Evolutionary conservation across 2,113 vertebrate genomes (phyloP).

Genomic region (cattle (Bos taurus)): DNA sequence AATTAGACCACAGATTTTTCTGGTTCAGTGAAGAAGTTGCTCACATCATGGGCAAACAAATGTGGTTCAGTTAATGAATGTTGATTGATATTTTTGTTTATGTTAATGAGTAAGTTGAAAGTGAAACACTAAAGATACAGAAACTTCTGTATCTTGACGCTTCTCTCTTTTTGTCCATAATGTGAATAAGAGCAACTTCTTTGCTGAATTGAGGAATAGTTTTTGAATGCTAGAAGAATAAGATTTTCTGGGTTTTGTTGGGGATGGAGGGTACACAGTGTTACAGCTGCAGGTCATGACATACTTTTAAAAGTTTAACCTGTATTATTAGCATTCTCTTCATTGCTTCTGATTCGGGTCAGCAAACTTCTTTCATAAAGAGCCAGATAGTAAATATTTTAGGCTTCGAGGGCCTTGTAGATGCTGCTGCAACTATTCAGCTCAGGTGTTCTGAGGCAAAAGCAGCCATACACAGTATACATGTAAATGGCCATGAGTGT

Average conservation of each 20-base stretch:
- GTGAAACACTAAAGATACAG: not conserved
- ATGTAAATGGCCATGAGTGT: not conserved
- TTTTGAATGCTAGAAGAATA: not conserved
- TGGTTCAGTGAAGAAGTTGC: not conserved
- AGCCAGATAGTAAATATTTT: not conserved
- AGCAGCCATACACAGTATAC: not conserved
- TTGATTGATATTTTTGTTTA: not conserved
- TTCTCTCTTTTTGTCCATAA: not conserved
- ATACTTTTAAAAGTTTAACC: not conserved
- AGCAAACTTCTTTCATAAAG: not conserved
- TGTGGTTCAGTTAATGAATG: not conserved
- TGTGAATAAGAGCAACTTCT: not conserved
- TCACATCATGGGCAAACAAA: not conserved
- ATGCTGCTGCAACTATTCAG: not conserved
- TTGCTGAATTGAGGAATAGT: not conserved
- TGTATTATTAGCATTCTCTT: not conserved
- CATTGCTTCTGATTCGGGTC: not conserved
- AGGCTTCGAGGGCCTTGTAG: not conserved
- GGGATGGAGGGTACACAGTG: accelerated
- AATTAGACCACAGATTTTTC: not conserved
- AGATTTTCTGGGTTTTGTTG: not conserved
- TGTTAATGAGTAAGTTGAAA: not conserved
- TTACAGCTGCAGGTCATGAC: not conserved
- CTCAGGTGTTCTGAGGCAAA: not conserved
- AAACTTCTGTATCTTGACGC: too few species aligned